A percentile compares a stretch with the other conserved stretches of the same genome.
phyloP scores from a whole-genome alignment of 2,888 invertebrate genomes.

The Papilio protenor region DNA sequence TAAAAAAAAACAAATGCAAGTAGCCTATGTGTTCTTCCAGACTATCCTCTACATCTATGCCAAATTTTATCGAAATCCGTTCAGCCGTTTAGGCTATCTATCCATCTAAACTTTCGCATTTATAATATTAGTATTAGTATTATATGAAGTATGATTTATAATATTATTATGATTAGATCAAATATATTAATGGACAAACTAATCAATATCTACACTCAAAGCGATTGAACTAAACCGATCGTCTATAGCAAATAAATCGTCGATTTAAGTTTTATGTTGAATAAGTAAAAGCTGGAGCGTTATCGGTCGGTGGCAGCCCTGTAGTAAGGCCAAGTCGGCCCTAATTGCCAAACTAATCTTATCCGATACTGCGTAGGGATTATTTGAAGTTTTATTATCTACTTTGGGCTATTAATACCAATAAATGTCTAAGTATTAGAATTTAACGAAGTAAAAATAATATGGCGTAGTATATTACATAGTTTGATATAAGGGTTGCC shows the following conservation, averaged over 20 bases:
- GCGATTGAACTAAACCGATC: neutral
- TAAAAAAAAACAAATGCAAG: no score
- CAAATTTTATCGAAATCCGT: no score
- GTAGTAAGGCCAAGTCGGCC: conserved; percentile 19
- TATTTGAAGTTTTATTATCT: conserved; percentile 59
- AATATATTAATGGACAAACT: no score
- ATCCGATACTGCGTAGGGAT: conserved; percentile 59
- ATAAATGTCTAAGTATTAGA: neutral
- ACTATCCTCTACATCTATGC: no score
- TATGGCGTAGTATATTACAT: neutral
- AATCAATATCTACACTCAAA: neutral
- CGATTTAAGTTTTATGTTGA: conserved; percentile 11
- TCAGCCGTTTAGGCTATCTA: no score
- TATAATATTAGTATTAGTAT: no score
- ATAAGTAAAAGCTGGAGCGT: neutral
- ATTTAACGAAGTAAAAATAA: neutral
- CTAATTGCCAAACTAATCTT: conserved; percentile 60
- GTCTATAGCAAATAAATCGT: neutral
- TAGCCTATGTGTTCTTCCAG: no score
- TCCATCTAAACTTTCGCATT: no score
- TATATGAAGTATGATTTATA: no score
- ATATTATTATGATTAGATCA: no score
- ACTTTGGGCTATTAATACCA: conserved; percentile 49
- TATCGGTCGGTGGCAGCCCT: conserved; percentile 37
- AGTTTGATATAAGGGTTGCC: neutral